Evolutionary conservation across 2,113 vertebrate species (phyloP).

Genomic region (Lasiurus cinereus): DNA sequence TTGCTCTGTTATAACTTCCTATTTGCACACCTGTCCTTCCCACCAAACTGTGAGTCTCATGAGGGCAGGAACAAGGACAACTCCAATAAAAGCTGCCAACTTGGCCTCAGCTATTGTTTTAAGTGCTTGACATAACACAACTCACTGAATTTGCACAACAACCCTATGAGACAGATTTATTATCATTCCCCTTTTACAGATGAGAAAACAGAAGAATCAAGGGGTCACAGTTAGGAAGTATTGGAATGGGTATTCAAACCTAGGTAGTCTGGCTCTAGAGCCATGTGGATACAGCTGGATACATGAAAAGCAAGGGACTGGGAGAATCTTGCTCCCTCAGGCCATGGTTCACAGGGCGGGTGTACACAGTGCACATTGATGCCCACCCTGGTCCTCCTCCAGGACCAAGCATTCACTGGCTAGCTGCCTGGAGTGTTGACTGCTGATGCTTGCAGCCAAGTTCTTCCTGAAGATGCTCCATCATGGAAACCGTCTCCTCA

Average conservation of each 20-base stretch:
- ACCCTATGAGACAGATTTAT: accelerated
- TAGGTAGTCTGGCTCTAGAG: neutral
- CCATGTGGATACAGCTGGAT: accelerated
- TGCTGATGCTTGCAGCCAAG: neutral
- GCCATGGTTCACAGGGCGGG: neutral
- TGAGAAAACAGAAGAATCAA: neutral
- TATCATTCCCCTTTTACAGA: neutral
- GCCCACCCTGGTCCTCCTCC: neutral
- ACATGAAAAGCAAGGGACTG: accelerated
- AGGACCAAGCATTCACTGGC: neutral
- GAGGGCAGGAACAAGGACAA: neutral
- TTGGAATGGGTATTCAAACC: neutral
- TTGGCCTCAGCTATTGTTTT: too few relatives aligned
- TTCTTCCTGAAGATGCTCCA: neutral
- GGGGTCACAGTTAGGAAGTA: neutral
- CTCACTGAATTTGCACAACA: neutral
- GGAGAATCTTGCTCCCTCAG: neutral
- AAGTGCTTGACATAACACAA: too few relatives aligned
- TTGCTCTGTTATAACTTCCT: neutral
- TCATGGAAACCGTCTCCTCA: neutral
- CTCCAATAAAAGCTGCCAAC: neutral
- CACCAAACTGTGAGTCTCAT: neutral
- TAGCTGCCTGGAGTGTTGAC: too few relatives aligned
- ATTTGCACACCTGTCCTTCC: neutral
- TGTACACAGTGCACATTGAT: neutral